Percentiles rank a stretch among this genome's conserved stretches.
Conservation (phyloP, 2,888 invertebrate species). For the Cyaniris semiargus region DNA sequence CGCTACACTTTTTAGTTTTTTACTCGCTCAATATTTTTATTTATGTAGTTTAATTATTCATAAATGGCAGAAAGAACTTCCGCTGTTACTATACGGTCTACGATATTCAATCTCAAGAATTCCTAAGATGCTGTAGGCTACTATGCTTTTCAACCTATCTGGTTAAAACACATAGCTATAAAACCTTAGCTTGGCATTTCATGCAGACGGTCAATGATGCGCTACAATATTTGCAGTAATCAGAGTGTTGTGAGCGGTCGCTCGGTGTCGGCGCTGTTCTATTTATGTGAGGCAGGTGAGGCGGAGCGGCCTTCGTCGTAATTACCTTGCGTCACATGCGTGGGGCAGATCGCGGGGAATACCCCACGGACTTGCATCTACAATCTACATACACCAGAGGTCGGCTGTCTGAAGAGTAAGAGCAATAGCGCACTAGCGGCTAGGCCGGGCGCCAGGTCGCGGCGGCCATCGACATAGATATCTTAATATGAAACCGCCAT, state of each 20-base stretch:
- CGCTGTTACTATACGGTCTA: no score
- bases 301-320: constrained; percentile 9
- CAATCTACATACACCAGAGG: neutral
- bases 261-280: constrained; percentile 3
- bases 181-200: neutral
- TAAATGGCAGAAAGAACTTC: neutral
- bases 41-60: neutral
- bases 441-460: no score
- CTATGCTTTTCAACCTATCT: no score
- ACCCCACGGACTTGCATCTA: neutral
- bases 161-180: no score
- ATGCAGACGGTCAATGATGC: neutral
- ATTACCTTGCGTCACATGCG: neutral
- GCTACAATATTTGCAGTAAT: neutral
- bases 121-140: no score
- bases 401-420: neutral
- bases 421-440: no score
- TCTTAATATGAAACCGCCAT: no score
- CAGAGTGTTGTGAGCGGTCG: neutral
- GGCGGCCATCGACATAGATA: no score
- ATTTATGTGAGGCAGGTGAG: constrained; percentile 13
- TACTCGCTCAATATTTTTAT: neutral
- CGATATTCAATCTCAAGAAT: no score
- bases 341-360: neutral
- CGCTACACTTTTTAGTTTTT: neutral